Evolutionary conservation across 2,113 vertebrate genomes (phyloP), one percentile per base, ranked within the genome.

Genomic region (Austrofundulus limnaeus): DNA sequence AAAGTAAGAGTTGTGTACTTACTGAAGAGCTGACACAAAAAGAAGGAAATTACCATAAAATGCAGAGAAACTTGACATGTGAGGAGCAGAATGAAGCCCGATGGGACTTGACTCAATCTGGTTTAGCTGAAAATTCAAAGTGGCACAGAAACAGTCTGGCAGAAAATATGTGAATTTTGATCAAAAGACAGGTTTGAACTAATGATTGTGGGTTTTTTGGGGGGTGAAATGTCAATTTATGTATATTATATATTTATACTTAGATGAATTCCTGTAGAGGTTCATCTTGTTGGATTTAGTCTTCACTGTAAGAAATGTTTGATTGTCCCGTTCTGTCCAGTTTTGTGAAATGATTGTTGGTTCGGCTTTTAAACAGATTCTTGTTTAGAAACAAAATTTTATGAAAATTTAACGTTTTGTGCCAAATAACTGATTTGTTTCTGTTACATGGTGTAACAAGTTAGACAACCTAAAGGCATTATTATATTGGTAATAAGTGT

Each of bases 1-100:
- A 81, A 75, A 62, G 91, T 93, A 88, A 91, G 84, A 34, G 6
- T 62, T 9, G 16, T 24, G 6, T 2, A 10, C 14, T 23, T 34
- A 19, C 34, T 23, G 6, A 58, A 47, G 41, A 23, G 13, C 19
- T 48, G 51, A 59, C 2, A 43, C 54, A 47, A 16, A 45, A 34
- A 34, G 13, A 63, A 42, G 17, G 16, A 16, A 1, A 42, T 42
- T 42, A 17, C 11, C 21, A 49, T 14, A 49, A 51, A 31, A 8
- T 13, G 12, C 8, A 37, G 8, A 14, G 1, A 21, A 38, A 23
- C 14, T 1, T 21, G 2, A 48, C 20, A 23, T 11, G 9, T 21
- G 0, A 48, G 5, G 14, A 55, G 20, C 11, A 55, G 3, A 42
- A 60, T n/a, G n/a, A n/a, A n/a, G n/a, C n/a, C n/a, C n/a, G n/a